Evolutionary conservation across 2,888 invertebrate genomes (phyloP), one percentile per base, ranked within the genome.

Genomic region (Caenorhabditis parvicauda): DNA sequence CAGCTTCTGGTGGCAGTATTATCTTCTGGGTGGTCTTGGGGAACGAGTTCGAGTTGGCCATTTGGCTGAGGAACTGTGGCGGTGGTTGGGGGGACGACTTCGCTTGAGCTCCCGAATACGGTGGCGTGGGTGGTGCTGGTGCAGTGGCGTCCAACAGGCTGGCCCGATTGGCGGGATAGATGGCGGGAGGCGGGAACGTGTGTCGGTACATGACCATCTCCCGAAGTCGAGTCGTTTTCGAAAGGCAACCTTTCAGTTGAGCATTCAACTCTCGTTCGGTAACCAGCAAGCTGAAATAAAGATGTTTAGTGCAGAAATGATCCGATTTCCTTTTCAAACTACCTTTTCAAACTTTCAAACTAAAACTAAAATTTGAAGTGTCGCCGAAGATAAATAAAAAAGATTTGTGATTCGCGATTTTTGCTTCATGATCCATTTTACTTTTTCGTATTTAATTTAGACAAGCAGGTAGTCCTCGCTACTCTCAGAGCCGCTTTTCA

Each of bases 261-360:
- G 62, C 41, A 44, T 70, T 70, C n/a, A 70, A 44, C 19, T 64
- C 67, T 42, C 56, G 44, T 51, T 72, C 72, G 2, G 53, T 51
- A 19, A 49, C 52, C 19, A 71, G 17, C 22, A 69, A 28, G n/a
- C 55, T 54, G 22, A 49, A 54, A 41, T 2, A 25, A 7, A 27
- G 32, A 3, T 17, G 22, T n/a, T 17, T 28, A 17, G 22, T 28
- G 21, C 25, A 28, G 38, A 48, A 38, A 14, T 27, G n/a, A 14
- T n/a, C 2, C 22, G 22, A n/a, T n/a, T n/a, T n/a, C n/a, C n/a
- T n/a, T n/a, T n/a, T n/a, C n/a, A n/a, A n/a, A n/a, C n/a, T n/a
- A 49, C 14, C n/a, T 25, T 47, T 48, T 25, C 4, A 25, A 28
- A 2, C 14, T 5, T 25, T 21, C 48, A 25, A 44, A 44, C 22